Evolutionary conservation across 2,113 vertebrate genomes (phyloP), one percentile per base, ranked within the genome.

Genomic region (Phoenicopterus ruber): DNA sequence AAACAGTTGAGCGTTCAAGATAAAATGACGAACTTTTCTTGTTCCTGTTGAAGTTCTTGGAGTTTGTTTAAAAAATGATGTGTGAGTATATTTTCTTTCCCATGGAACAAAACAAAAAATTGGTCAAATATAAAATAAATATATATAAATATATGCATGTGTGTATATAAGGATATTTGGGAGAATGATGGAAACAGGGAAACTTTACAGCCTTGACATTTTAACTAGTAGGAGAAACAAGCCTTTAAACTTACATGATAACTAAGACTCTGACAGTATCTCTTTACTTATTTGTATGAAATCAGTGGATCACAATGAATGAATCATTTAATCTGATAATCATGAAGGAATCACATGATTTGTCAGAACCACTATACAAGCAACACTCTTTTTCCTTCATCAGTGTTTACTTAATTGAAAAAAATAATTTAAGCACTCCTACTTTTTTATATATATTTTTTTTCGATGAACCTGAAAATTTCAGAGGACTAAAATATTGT

Each of bases 111-210:
- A 38, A 7, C 4, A 36, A 84, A 63, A 50, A 32, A 54, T 1
- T 29, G 6, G 6, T 40, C 9, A 63, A 59, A 81, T 32, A 17
- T 32, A 47, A 81, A 67, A 52, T 5, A 57, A 20, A 11, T n/a
- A 4, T n/a, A 4, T 36, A 32, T 15, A 40, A 22, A 47, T 5
- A 10, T 58, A 4, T 31, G 5, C 1, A 3, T 25, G 3, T 11
- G 6, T 14, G 3, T 58, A 6, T 19, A 17, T 19, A 59, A 58
- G 2, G 36, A 32, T 57, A 67, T 52, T 40, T 73, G 32, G 3
- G 24, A 82, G 7, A 84, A 55, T 47, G 5, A 18, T 24, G 19
- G 32, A 66, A 54, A 13, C 5, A 38, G 34, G 17, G 4, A 82
- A 49, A 62, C 1, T 54, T 71, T 58, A 59, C 5, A 34, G 7